Evolutionary conservation across 2,797 vertebrate species (phyloP), one percentile per base, ranked within the genome.

Genomic region (Staurois parvus): DNA sequence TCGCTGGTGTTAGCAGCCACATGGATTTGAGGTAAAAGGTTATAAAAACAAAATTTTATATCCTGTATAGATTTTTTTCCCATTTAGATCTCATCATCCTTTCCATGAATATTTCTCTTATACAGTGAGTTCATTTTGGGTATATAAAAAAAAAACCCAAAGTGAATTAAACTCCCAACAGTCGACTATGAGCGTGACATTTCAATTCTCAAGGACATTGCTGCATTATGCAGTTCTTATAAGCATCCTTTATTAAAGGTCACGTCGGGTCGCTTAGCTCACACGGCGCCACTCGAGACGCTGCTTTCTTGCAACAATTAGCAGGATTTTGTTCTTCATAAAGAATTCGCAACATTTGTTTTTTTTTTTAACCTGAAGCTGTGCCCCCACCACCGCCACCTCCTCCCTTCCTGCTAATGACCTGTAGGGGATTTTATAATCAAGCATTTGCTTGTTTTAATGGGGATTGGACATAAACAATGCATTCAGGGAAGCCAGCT

Each of bases 351-450:
- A 40, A 40, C 13, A 28, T 6, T 28, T n/a, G n/a, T n/a, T n/a
- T 0, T 7, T 13, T 37, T 42, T 68, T 26, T 7, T 59, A 70
- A 26, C 79, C 30, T 37, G 1, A 42, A 76, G 73, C 26, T 76
- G 37, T 29, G 64, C 11, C 21, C 2, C 24, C 56, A 9, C 9
- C 21, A 6, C 59, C 34, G 17, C 48, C 48, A 17, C 56, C 28
- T 15, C 29, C 17, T 30, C 30, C 72, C n/a, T 19, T 15, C 37
- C 72, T 10, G 42, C 32, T 67, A 48, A 72, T 82, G 80, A 77
- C 37, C 37, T 40, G 29, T 66, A 77, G 29, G 79, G 76, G 26
- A 70, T 66, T 88, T 88, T 87, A 48, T 68, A 17, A 87, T 85
- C 45, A 84, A 13, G 37, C 37, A 37, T 59, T 2, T 68, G 34